Evolutionary conservation across 92 coral and sea anemone species (phyloP).

Genomic region (Porites divaricata): DNA sequence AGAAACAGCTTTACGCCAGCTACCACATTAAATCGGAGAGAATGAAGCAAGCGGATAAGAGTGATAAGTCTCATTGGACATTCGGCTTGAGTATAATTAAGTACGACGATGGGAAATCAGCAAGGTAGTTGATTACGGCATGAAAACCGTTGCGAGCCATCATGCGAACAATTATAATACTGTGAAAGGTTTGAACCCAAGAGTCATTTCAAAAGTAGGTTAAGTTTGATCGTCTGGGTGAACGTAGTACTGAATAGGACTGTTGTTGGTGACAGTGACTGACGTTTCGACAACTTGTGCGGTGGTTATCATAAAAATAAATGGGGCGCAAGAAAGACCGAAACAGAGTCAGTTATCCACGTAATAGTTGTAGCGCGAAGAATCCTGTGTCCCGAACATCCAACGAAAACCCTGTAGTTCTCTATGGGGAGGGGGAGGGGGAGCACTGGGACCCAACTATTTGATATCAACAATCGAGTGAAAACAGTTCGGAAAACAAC

Average conservation of each 20-base stretch:
- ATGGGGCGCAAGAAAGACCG: slow-evolving; percentile 6
- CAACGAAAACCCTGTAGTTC: slow-evolving; percentile 1
- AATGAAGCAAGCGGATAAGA: neutral
- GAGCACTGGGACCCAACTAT: neutral
- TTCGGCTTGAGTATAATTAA: neutral
- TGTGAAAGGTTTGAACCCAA: too few relatives aligned
- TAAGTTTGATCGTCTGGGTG: too few relatives aligned
- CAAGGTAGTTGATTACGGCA: neutral
- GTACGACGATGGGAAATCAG: too few relatives aligned
- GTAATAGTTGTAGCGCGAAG: too few relatives aligned
- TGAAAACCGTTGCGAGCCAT: slow-evolving; percentile 6
- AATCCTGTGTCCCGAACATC: neutral
- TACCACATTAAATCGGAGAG: neutral
- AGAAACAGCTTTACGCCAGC: neutral
- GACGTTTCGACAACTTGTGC: too few relatives aligned
- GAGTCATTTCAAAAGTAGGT: too few relatives aligned
- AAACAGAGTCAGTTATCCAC: slow-evolving; percentile 2
- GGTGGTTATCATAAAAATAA: too few relatives aligned
- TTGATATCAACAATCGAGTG: neutral
- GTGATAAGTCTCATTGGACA: neutral
- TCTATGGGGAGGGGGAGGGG: neutral
- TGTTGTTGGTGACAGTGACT: too few relatives aligned
- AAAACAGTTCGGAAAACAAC: neutral
- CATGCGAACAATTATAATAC: slow-evolving; percentile 11
- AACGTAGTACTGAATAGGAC: too few relatives aligned